Conservation (phyloP, 23 tunicate genomes). For the Aplidium turbinatum region DNA sequence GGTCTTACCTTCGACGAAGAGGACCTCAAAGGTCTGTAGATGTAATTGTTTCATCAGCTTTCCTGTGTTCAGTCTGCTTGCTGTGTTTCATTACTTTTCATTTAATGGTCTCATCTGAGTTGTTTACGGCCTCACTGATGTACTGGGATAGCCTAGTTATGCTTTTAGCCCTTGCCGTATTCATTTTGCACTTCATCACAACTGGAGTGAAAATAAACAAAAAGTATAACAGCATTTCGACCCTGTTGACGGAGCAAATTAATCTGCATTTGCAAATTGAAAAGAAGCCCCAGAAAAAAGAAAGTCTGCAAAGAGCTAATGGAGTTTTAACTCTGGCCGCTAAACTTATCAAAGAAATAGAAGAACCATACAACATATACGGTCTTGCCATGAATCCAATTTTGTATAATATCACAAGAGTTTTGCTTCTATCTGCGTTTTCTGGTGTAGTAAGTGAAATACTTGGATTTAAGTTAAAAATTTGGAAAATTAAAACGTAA, state of each 20-base stretch:
- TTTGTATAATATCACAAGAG: constrained; percentile 77
- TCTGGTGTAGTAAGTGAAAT: constrained; percentile 97
- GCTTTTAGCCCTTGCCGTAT: constrained; percentile 62
- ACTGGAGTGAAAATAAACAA: constrained; percentile 80
- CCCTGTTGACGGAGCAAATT: constrained; percentile 91
- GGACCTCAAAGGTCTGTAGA: constrained; percentile 98
- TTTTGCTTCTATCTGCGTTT: constrained; percentile 93
- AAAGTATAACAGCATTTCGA: constrained; percentile 81
- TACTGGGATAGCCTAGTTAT: constrained; percentile 83
- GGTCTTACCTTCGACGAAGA: constrained; percentile 90
- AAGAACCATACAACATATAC: constrained; percentile 80
- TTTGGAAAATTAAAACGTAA: constrained; percentile 60
- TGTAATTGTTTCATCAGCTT: constrained; percentile 89
- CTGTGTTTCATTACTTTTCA: constrained; percentile 79
- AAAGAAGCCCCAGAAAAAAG: constrained; percentile 87
- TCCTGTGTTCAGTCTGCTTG: constrained; percentile 63
- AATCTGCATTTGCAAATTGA: constrained; percentile 95
- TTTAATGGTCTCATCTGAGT: constrained; percentile 55
- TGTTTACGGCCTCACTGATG: constrained; percentile 56
- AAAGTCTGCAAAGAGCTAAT: constrained; percentile 76
- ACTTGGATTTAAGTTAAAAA: constrained; percentile 92
- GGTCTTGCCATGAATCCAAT: constrained; percentile 96
- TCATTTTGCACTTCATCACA: constrained; percentile 64
- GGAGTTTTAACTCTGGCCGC: constrained; percentile 80
- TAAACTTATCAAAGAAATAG: constrained; percentile 91